These are phyloP conservation scores for Macroteleia sp. DNA, from an alignment of 2,888 invertebrate genomes.

Conservation along the genomic window DNA sequence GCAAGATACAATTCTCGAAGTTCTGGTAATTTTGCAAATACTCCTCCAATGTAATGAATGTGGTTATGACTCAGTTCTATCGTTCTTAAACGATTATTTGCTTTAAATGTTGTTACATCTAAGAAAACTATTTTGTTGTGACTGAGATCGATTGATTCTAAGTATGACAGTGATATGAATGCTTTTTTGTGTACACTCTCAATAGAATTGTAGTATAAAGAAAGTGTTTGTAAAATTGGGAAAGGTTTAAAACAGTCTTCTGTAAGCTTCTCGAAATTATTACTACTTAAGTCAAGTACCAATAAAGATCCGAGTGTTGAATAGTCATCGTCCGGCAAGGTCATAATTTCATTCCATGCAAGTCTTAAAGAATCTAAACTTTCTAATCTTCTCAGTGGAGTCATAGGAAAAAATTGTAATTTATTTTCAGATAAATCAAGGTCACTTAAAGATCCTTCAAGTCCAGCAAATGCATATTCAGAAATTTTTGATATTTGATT, in stretches of 20 bases:
- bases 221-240: constrained; percentile 91
- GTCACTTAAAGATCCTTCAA: constrained; percentile 91
- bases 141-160: constrained; percentile 94
- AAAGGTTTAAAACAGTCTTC: constrained; percentile 92
- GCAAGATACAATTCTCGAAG: constrained; percentile 93
- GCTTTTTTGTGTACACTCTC: constrained; percentile 90
- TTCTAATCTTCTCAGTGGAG: constrained; percentile 90
- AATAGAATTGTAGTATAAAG: constrained; percentile 93
- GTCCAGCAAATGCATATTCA: constrained; percentile 92
- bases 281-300: constrained; percentile 93
- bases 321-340: constrained; percentile 88
- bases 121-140: constrained; percentile 93
- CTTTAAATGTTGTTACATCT: constrained; percentile 89
- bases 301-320: constrained; percentile 89
- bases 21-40: constrained; percentile 91
- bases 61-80: constrained; percentile 96
- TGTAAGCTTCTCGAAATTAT: constrained; percentile 91
- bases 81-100: constrained; percentile 90
- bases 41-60: constrained; percentile 92
- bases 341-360: constrained; percentile 86
- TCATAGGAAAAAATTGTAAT: constrained; percentile 92
- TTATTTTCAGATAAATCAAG: constrained; percentile 95
- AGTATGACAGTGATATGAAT: constrained; percentile 89
- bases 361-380: constrained; percentile 88
- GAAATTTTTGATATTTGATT: constrained; percentile 92